Evolutionary conservation across 2,113 vertebrate species (phyloP).

Genomic region (Tychaedon coryphoeus): DNA sequence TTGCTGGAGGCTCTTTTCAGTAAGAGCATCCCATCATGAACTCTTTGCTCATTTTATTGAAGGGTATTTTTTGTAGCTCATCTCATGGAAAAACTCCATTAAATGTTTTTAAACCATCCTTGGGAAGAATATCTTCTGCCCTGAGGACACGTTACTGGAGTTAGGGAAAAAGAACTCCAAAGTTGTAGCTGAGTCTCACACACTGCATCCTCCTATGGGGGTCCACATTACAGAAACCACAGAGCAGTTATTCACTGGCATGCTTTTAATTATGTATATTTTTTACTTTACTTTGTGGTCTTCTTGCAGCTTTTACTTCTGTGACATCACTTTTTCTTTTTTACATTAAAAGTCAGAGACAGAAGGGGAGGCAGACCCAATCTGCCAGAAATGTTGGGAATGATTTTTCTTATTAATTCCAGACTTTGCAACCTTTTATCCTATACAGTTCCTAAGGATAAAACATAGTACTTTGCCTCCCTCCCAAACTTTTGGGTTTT

Average conservation of each 20-base stretch:
- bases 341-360: neutral
- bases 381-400: neutral
- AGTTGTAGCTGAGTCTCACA: neutral
- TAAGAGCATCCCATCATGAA: neutral
- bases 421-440: neutral
- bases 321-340: slow-evolving; percentile 17
- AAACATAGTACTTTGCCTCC: neutral
- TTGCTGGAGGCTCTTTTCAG: slow-evolving; percentile 17
- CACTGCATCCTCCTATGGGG: neutral
- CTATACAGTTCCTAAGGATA: neutral
- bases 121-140: slow-evolving; percentile 1
- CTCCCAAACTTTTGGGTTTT: neutral
- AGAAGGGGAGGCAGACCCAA: neutral
- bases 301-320: slow-evolving; percentile 27
- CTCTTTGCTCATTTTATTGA: slow-evolving; percentile 34
- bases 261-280: slow-evolving; percentile 30
- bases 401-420: neutral
- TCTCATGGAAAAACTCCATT: slow-evolving; percentile 10
- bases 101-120: neutral
- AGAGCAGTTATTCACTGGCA: neutral
- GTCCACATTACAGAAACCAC: slow-evolving; percentile 6
- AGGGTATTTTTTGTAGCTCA: neutral
- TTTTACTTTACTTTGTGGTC: neutral
- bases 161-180: neutral
- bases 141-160: neutral